Conservation (phyloP, 2,888 invertebrate genomes). For the Eilema caniola region DNA sequence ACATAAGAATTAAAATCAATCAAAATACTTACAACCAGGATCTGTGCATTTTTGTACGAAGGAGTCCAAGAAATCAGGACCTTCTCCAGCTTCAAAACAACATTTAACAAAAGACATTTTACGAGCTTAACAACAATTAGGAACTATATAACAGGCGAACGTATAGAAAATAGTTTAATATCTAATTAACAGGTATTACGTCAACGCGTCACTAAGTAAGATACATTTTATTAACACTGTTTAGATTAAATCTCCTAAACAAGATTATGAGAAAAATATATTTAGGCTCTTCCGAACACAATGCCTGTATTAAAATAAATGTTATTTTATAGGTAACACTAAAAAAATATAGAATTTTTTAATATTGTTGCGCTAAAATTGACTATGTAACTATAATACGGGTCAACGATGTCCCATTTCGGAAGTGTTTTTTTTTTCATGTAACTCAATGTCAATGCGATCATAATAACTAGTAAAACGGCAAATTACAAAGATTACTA, state of each 20-base stretch:
- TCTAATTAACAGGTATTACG: constrained; percentile 20
- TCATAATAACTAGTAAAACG: constrained; percentile 55
- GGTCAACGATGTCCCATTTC: constrained; percentile 73
- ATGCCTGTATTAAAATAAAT: constrained; percentile 44
- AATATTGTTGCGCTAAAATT: constrained; percentile 46
- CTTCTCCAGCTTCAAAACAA: constrained; percentile 92
- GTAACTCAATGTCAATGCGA: constrained; percentile 67
- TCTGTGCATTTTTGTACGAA: constrained; percentile 93
- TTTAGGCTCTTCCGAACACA: constrained; percentile 42
- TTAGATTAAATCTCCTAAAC: constrained; percentile 14
- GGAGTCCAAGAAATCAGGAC: constrained; percentile 91
- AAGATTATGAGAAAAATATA: constrained; percentile 40
- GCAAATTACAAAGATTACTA: constrained; percentile 39
- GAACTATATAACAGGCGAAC: constrained; percentile 36
- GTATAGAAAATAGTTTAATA: constrained; percentile 32
- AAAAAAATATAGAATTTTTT: constrained; percentile 35
- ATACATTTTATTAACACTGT: constrained; percentile 31
- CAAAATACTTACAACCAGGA: constrained; percentile 91
- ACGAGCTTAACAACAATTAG: constrained; percentile 28
- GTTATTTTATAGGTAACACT: constrained; percentile 27
- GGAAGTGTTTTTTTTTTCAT: constrained; percentile 58
- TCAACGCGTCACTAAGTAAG: constrained; percentile 39
- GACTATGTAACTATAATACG: constrained; percentile 53
- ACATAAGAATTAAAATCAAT: too few species aligned
- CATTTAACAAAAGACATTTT: constrained; percentile 91